phyloP scores from a whole-genome alignment of 2,113 vertebrate genomes.

The Cynoglossus semilaevis region DNA sequence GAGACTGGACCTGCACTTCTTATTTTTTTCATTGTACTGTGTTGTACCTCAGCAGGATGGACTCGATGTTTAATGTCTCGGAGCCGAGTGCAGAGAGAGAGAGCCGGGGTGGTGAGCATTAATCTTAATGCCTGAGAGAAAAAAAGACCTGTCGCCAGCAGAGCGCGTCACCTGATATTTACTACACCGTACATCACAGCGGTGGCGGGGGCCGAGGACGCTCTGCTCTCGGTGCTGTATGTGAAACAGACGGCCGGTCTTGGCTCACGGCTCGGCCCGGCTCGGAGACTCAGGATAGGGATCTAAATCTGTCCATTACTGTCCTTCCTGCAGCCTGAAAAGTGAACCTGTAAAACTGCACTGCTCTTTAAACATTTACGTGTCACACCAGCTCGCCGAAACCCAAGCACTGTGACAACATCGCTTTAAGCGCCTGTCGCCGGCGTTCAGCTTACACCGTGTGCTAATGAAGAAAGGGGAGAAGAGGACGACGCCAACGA shows the following conservation, averaged over 20 bases:
- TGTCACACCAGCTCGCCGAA: slow-evolving; percentile 29
- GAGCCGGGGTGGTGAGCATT: neutral
- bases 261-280: slow-evolving; percentile 21
- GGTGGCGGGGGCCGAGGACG: neutral
- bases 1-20: neutral
- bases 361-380: slow-evolving; percentile 56
- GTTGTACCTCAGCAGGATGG: slow-evolving; percentile 2
- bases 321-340: slow-evolving; percentile 29
- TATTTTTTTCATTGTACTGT: neutral
- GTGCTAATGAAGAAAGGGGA: slow-evolving; percentile 33
- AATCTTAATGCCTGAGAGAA: neutral
- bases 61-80: slow-evolving; percentile 3
- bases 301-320: slow-evolving; percentile 49
- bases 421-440: neutral
- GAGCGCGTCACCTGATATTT: slow-evolving; percentile 5
- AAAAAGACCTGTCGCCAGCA: neutral
- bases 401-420: slow-evolving; percentile 22
- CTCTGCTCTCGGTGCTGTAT: neutral
- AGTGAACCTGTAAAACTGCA: slow-evolving; percentile 27
- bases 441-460: slow-evolving; percentile 22
- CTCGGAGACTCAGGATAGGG: slow-evolving; percentile 31
- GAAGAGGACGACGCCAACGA: slow-evolving; percentile 1
- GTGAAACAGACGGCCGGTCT: slow-evolving; percentile 16
- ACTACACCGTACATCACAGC: slow-evolving; percentile 1
- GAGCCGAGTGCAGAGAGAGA: slow-evolving; percentile 1